These are phyloP conservation scores for Perdix hodgsoniae DNA, from an alignment of 2,797 vertebrate genomes.

Conservation along the genomic window DNA sequence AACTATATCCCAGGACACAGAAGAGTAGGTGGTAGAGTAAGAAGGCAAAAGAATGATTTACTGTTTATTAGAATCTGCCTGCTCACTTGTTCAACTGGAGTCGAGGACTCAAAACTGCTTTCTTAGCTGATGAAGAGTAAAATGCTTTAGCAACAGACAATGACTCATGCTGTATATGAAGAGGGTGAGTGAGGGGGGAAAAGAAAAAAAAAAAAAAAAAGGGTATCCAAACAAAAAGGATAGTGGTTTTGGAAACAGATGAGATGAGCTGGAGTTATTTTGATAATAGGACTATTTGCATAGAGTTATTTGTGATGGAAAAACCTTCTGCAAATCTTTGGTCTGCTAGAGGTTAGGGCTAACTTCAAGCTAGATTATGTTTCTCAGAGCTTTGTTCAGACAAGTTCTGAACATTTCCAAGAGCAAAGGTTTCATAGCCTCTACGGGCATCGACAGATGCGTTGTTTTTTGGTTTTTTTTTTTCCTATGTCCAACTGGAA, in stretches of 20 bases:
- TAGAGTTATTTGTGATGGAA: background rate
- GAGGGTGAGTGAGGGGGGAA: accelerated
- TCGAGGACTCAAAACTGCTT: background rate
- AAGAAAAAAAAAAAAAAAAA: background rate
- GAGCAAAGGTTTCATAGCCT: background rate
- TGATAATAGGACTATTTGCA: background rate
- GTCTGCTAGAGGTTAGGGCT: background rate
- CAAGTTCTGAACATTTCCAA: background rate
- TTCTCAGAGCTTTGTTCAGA: accelerated
- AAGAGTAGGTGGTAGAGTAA: background rate
- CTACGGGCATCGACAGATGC: background rate
- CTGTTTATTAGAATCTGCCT: background rate
- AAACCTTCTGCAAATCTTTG: background rate
- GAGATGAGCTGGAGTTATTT: background rate
- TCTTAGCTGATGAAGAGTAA: background rate
- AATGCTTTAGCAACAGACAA: background rate
- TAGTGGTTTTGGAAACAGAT: background rate
- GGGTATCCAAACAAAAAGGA: background rate
- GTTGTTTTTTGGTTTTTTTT: too few species aligned
- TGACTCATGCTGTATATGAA: background rate
- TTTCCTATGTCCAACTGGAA: background rate
- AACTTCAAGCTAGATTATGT: background rate
- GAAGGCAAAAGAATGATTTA: background rate
- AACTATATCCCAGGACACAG: background rate
- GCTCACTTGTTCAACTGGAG: background rate